Base-by-base conservation (phyloP, 2,888 invertebrate species). In the Drosophila falleni region DNA sequence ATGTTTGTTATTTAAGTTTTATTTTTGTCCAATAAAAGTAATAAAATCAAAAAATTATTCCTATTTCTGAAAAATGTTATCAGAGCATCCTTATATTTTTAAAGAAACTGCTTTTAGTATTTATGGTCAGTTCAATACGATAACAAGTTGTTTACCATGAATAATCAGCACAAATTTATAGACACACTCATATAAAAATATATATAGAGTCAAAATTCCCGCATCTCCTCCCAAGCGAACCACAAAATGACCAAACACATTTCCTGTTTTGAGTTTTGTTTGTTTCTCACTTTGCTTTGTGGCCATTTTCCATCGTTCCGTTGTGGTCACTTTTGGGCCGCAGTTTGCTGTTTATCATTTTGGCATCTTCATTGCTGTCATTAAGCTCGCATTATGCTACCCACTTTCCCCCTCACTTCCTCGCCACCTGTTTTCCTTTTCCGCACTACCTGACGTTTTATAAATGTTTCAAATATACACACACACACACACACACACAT, bases 281-380 rank as follows among this genome's bases (percentile, higher is more conserved):
- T 85, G 56, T 65, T 69, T 71, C 68, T 69, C 50, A 41, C 41
- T 33, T 69, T 70, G 41, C 47, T 64, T 78, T 65, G 44, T 50
- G 63, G 67, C 59, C 77, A 66, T 55, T 79, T 62, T 53, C 65
- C 70, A 65, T 50, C 35, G 71, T 8, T 67, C 54, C 61, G 71
- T 54, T 56, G 70, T 51, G 74, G 81, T 62, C 78, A 74, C 68
- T 78, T 80, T 79, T 56, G 64, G 79, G 71, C 78, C 70, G 67
- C 70, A 66, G 74, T 78, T 83, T 76, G 85, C 71, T 82, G 89
- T 89, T 87, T 87, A 89, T 88, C 89, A 87, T 89, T 87, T 89
- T 89, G 89, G 89, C 87, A 88, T 84, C 90, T 89, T 89, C 89
- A 89, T 86, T 84, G 87, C 89, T 89, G 88, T 87, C 90, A 87